Evolutionary conservation across 2,113 vertebrate species (phyloP), one percentile per base, ranked within the genome.

Genomic region (Eleginops maclovinus): DNA sequence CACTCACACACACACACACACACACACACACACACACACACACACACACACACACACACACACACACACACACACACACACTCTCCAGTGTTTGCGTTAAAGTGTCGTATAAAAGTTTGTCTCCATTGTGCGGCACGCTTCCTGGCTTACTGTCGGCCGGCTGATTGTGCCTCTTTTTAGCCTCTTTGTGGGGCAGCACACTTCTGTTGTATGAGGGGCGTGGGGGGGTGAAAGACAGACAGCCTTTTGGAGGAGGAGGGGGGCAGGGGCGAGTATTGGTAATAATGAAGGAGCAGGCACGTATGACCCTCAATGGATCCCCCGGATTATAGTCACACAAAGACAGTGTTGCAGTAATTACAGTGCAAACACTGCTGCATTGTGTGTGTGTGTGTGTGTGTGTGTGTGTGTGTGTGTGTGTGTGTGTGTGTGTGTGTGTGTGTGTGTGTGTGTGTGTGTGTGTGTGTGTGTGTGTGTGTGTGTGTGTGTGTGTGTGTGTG

Each of bases 311-410:
- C 94, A 95, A 95, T 92, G 84, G 84, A 67, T 74, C 76, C 67
- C 59, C 43, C n/a, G 84, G 92, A 94, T 93, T 93, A 93, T 69
- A 60, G 66, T 36, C 22, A 77, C 82, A 94, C 90, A 93, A 94
- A 91, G 91, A 92, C 79, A 87, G 87, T 78, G 91, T 77, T 79
- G 90, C 77, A 82, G 90, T 90, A 93, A 94, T 94, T 93, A 94
- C 86, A 88, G 85, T 79, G 82, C 84, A 89, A 89, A 88, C 87
- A 89, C 76, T 36, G 64, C 77, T 56, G 75, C 26, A 70, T 66
- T 82, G 73, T 86, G 59, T 64, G 64, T 65, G 59, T 31, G 16
- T 47, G 56, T 49, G 80, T 67, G 64, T 54, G 59, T 64, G 62
- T 67, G 59, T 53, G 63, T 49, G 67, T 69, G 75, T 56, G 43